These are phyloP conservation scores for Menidia menidia DNA, from an alignment of 2,797 vertebrate species.

Conservation along the genomic window DNA sequence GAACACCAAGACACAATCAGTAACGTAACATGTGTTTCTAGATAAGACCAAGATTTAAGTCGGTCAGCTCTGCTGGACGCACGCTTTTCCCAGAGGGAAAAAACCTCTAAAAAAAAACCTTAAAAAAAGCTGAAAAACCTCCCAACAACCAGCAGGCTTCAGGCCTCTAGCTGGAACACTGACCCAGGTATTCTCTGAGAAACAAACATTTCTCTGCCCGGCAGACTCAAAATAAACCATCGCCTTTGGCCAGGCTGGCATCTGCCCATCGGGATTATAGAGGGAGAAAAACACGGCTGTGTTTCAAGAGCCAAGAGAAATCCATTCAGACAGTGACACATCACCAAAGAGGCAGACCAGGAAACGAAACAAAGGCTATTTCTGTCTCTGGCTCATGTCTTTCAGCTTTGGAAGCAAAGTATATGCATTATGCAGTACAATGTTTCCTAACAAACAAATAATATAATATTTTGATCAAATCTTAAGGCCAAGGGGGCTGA, in stretches of 20 bases:
- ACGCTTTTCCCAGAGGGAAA: not conserved
- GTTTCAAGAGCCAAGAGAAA: slow-evolving; percentile 10
- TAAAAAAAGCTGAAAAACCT: not conserved
- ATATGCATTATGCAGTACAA: not conserved
- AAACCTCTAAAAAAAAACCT: not conserved
- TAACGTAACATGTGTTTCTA: not conserved
- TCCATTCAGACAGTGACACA: slow-evolving; percentile 17
- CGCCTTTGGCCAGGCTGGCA: slow-evolving; percentile 16
- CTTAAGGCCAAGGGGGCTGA: too few relatives aligned
- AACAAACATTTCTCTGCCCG: slow-evolving; percentile 23
- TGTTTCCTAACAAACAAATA: not conserved
- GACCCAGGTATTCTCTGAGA: slow-evolving; percentile 8
- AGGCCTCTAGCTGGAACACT: not conserved
- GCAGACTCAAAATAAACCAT: slow-evolving; percentile 49
- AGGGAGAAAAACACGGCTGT: slow-evolving; percentile 16
- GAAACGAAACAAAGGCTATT: not conserved
- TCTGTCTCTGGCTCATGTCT: not conserved
- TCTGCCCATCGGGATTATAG: slow-evolving; percentile 23
- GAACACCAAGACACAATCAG: not conserved
- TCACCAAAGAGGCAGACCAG: not conserved
- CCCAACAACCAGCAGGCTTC: not conserved
- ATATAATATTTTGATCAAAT: not conserved
- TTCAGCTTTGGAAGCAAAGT: not conserved
- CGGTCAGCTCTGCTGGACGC: not conserved
- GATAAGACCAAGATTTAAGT: not conserved